Evolutionary conservation across 2,113 vertebrate species (phyloP).

Genomic region (Bucco capensis): DNA sequence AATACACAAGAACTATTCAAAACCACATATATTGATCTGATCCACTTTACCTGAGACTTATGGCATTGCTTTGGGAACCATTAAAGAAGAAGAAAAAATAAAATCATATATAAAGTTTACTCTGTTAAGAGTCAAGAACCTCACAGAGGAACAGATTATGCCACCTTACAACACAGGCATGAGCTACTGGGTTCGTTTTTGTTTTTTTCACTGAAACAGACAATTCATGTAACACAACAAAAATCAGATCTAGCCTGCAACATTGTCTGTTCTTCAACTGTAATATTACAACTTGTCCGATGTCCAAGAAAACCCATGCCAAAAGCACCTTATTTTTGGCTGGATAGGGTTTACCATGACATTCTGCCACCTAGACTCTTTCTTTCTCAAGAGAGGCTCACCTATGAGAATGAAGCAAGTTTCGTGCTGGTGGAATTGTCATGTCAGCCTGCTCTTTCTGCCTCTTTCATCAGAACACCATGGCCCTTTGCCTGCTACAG

Average conservation of each 20-base stretch:
- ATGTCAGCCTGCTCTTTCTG: not conserved
- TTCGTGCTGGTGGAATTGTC: not conserved
- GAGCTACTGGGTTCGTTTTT: not conserved
- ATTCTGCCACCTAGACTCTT: not conserved
- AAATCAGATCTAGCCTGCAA: not conserved
- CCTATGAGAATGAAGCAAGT: not conserved
- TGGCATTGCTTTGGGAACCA: conserved; percentile 45
- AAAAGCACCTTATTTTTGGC: not conserved
- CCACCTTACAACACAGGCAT: not conserved
- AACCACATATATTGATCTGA: not conserved
- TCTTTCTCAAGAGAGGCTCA: not conserved
- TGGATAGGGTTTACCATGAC: not conserved
- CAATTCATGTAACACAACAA: not conserved
- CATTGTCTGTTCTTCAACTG: not conserved
- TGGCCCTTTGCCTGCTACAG: not conserved
- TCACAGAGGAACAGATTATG: not conserved
- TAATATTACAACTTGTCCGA: not conserved
- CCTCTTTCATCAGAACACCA: not conserved
- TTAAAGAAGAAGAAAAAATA: conserved; percentile 23
- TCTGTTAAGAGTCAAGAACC: not conserved
- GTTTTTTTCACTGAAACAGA: not conserved
- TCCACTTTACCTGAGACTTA: conserved; percentile 54
- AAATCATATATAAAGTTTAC: not conserved
- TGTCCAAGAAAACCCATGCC: not conserved
- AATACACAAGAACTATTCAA: not conserved